These are phyloP conservation scores for Cherax quadricarinatus DNA, from an alignment of 1,140 invertebrate genomes.

Conservation along the genomic window DNA sequence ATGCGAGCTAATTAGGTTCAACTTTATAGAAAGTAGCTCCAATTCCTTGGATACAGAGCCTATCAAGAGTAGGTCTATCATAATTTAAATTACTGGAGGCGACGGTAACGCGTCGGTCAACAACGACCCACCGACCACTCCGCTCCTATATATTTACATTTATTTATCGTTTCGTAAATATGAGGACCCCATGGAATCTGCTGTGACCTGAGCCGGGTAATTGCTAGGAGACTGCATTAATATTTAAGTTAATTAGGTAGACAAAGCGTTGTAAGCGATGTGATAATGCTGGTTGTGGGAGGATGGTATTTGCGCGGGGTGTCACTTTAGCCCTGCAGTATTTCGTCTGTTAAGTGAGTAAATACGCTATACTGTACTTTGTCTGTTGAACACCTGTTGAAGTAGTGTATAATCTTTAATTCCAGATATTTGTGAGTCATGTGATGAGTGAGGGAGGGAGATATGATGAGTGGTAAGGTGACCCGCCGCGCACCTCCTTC, in stretches of 20 bases:
- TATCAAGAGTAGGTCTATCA: not conserved
- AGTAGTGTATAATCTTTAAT: not conserved
- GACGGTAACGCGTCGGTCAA: slow-evolving; percentile 10
- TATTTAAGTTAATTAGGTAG: not conserved
- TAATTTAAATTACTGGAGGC: not conserved
- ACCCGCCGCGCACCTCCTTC: slow-evolving; percentile 2
- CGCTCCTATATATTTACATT: too few species aligned
- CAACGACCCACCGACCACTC: slow-evolving; percentile 3
- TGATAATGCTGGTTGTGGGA: not conserved
- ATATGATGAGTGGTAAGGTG: not conserved
- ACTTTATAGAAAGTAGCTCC: too few species aligned
- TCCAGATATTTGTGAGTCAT: not conserved
- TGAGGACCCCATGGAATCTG: too few species aligned
- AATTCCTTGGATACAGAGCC: too few species aligned
- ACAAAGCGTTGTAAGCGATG: not conserved
- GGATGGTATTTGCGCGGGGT: not conserved
- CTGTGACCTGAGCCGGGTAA: not conserved
- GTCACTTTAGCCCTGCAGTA: not conserved
- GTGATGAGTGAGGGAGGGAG: not conserved
- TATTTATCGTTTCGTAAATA: too few species aligned
- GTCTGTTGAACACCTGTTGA: too few species aligned
- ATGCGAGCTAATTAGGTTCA: too few species aligned
- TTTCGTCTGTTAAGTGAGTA: not conserved
- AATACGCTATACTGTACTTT: too few species aligned
- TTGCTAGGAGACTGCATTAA: not conserved